Conservation (phyloP, 2,113 vertebrate species). For the Sceloporus undulatus region DNA sequence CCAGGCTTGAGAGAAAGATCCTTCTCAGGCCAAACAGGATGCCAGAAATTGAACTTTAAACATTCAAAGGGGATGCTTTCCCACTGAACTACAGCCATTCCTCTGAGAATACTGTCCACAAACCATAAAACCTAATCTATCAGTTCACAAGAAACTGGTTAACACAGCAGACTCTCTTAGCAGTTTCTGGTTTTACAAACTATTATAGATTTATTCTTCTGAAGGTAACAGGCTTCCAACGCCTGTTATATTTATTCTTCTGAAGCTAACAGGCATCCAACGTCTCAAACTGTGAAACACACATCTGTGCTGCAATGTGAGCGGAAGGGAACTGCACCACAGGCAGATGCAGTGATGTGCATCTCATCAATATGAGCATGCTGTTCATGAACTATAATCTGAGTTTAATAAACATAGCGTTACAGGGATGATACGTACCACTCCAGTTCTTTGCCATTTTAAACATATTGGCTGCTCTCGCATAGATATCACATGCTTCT, state of each 20-base stretch:
- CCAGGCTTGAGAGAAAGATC: neutral
- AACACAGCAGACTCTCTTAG: neutral
- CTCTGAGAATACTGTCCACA: neutral
- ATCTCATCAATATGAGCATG: neutral
- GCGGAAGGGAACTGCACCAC: too few species aligned
- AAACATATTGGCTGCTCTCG: slow-evolving; percentile 93
- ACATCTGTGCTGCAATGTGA: neutral
- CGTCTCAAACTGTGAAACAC: neutral
- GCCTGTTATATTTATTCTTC: neutral
- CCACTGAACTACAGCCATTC: neutral
- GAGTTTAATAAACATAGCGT: neutral
- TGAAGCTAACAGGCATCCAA: neutral
- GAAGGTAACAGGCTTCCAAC: neutral
- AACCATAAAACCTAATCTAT: too few species aligned
- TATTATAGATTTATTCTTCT: neutral
- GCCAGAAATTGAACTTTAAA: neutral
- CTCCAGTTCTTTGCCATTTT: slow-evolving; percentile 98
- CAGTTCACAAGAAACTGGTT: neutral
- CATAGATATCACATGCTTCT: slow-evolving; percentile 92
- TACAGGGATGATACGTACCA: slow-evolving; percentile 74
- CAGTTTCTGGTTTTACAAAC: neutral
- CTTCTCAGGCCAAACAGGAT: too few species aligned
- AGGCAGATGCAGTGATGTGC: neutral
- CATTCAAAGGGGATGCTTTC: neutral
- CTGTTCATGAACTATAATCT: neutral